Evolutionary conservation across 2,797 vertebrate species (phyloP), one percentile per base, ranked within the genome.

Genomic region (Macroramphosus scolopax): DNA sequence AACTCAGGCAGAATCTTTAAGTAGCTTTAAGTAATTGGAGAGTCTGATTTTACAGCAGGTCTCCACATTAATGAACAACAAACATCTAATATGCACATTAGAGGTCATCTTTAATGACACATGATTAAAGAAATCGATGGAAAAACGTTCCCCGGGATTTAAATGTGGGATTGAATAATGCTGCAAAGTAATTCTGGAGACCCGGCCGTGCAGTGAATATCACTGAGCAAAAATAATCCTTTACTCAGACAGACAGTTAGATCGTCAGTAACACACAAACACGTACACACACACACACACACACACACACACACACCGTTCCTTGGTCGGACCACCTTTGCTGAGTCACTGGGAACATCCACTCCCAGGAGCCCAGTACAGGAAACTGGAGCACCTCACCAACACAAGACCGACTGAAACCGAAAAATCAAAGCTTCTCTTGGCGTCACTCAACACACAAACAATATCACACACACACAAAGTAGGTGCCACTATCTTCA

Each of bases 331-430:
- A 55, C 39, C 38, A 54, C 46, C 53, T 73, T 35, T 49, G 75
- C 73, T 83, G 72, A 72, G 57, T 68, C 77, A 77, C 71, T 70
- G 67, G 53, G 62, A 68, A 38, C 25, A 53, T 56, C 22, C 12
- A 40, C 45, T 44, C 51, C 59, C 17, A 29, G 30, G 44, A 60
- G 46, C 51, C 37, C 35, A 12, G 25, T 6, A 35, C 16, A 50
- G 40, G 18, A 66, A 68, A 69, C 48, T 26, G 32, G 57, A 68
- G 37, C 53, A 51, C 44, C 24, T 40, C 24, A 32, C 51, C 42
- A 53, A 47, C 49, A 60, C 41, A 56, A 66, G 45, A 43, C 17
- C 36, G 51, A 68, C 38, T 35, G 47, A 80, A 30, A 29, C 20
- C 48, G 37, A 47, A 41, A 58, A 69, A 64, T 42, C 51, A 31